Percentiles rank a stretch among this genome's conserved stretches.
Conservation (phyloP, 2,113 vertebrate species). For the Acrocephalus arundinaceus region DNA sequence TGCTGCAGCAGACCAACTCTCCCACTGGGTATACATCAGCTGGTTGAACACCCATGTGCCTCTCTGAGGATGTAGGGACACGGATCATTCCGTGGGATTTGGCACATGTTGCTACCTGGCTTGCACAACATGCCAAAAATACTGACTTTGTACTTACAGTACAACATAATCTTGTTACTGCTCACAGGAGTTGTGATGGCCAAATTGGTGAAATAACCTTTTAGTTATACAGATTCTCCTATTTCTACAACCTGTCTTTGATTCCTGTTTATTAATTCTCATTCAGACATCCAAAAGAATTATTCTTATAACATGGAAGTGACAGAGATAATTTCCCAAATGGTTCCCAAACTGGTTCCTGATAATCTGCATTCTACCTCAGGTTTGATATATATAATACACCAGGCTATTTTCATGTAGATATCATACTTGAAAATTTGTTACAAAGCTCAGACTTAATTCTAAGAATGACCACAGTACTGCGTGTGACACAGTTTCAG, state of each 20-base stretch:
- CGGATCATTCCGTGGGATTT: neutral
- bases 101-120: neutral
- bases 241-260: neutral
- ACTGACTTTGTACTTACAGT: neutral
- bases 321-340: neutral
- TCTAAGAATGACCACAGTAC: neutral
- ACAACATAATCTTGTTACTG: neutral
- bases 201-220: neutral
- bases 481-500: neutral
- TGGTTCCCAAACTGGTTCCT: neutral
- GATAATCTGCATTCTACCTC: neutral
- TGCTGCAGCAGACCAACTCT: neutral
- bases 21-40: rapidly evolving
- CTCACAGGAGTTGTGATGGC: neutral
- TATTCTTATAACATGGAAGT: neutral
- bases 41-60: neutral
- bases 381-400: neutral
- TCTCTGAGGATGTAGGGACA: neutral
- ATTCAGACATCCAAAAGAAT: neutral
- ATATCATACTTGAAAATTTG: neutral
- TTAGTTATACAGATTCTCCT: neutral
- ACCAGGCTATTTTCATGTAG: rapidly evolving
- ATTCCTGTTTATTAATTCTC: neutral
- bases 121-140: neutral
- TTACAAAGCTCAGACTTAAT: neutral